Evolutionary conservation across 2,113 vertebrate genomes (phyloP).

Genomic region (Cavia aperea): DNA sequence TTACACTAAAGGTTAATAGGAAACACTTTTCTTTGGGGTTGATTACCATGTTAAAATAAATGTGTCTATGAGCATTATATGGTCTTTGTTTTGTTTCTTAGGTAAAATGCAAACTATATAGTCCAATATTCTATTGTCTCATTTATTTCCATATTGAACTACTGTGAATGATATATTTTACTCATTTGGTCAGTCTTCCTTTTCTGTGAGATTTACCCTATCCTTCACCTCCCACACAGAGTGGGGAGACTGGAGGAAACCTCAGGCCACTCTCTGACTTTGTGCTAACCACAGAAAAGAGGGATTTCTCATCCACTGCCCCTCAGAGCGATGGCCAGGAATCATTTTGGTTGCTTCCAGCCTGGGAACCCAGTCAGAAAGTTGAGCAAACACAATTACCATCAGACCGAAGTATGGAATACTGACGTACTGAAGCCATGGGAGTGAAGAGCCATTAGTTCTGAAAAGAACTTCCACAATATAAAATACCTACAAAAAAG

Average conservation of each 20-base stretch:
- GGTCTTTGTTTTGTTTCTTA: not conserved
- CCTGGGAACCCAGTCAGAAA: not conserved
- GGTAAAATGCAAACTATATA: not conserved
- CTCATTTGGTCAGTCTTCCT: not conserved
- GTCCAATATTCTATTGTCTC: not conserved
- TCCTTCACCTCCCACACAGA: not conserved
- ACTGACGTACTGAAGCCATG: constrained; percentile 91
- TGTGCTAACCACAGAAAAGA: not conserved
- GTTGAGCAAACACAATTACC: constrained; percentile 72
- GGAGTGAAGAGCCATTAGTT: constrained; percentile 80
- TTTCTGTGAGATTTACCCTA: not conserved
- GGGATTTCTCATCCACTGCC: not conserved
- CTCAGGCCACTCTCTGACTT: not conserved
- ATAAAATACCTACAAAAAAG: constrained; percentile 84
- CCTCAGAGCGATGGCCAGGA: not conserved
- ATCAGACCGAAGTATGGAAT: constrained; percentile 86
- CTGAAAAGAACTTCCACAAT: constrained; percentile 85
- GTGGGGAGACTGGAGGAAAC: not conserved
- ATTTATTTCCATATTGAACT: not conserved
- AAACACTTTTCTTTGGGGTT: not conserved
- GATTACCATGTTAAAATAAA: not conserved
- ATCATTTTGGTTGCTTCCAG: not conserved
- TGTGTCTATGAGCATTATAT: not conserved
- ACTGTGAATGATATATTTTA: not conserved
- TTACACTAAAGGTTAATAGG: not conserved